Evolutionary conservation across 2,797 vertebrate species (phyloP), one percentile per base, ranked within the genome.

Genomic region (Eulemur coronatus): DNA sequence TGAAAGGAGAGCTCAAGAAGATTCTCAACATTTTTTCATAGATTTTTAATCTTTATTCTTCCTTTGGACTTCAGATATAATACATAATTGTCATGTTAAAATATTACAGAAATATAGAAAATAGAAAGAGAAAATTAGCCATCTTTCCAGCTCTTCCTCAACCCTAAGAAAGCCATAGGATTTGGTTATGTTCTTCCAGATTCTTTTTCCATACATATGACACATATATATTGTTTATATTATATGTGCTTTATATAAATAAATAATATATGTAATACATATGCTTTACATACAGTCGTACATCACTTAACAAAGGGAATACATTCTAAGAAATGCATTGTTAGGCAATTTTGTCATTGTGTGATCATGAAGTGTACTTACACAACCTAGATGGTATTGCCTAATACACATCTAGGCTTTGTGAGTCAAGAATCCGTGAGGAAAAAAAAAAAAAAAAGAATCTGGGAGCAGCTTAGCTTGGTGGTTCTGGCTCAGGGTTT

Each of bases 91-190:
- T 67, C 52, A 65, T 72, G 2, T 75, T 69, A 82, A 89, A 95
- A 85, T 86, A 90, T 70, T 94, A 92, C 43, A 93, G 30, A 93
- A 72, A 48, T 63, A 46, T 35, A 35, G 72, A 94, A 41, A 38
- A 38, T 20, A 76, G 15, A 50, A 84, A 72, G 20, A 87, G 17
- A 87, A 95, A 93, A 30, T 38, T 24, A 84, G 0, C n/a, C 46
- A 17, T 67, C 69, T 94, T 85, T 78, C 5, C 28, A 96, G 28
- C n/a, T 79, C 12, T 41, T 70, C 26, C 22, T 3, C 4, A 38
- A 57, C 4, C 15, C 11, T 70, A 86, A 86, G 50, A 85, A 84
- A 92, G 57, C 38, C 17, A 72, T 5, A 48, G 26, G 26, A 13
- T 69, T 85, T 57, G 22, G 38, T 86, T 94, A 70, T 76, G 5